Conservation (phyloP, 2,113 vertebrate genomes). For the Erythrocercus mccallii region DNA sequence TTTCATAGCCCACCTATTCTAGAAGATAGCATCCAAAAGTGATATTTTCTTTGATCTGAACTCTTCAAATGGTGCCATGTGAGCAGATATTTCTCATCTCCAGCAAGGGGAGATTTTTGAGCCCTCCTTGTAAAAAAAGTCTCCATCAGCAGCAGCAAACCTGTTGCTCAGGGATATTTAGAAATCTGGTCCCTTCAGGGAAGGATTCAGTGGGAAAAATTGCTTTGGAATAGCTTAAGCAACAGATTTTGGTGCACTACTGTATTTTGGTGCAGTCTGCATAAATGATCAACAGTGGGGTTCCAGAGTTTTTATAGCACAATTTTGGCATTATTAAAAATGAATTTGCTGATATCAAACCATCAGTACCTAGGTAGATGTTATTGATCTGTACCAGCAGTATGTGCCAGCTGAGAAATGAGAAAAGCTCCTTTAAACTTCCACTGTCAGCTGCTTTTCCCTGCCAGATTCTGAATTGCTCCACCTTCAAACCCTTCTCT, state of each 20-base stretch:
- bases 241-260: neutral
- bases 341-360: neutral
- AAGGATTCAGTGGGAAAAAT: neutral
- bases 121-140: neutral
- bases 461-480: conserved; percentile 39
- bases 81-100: neutral
- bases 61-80: neutral
- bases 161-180: neutral
- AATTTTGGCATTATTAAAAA: neutral
- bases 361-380: rapidly evolving
- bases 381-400: neutral
- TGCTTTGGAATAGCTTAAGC: neutral
- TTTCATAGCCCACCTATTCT: neutral
- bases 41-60: neutral
- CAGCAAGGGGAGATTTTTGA: neutral
- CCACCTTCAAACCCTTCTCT: neutral
- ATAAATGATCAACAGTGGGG: neutral
- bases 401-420: neutral
- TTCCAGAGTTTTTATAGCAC: neutral
- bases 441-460: neutral
- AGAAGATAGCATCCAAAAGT: neutral
- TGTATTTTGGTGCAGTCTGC: neutral
- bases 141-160: neutral
- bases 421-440: conserved; percentile 63
- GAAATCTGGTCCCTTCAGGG: neutral